Conservation (phyloP, 2,888 invertebrate species). For the Nemoura dubitans region DNA sequence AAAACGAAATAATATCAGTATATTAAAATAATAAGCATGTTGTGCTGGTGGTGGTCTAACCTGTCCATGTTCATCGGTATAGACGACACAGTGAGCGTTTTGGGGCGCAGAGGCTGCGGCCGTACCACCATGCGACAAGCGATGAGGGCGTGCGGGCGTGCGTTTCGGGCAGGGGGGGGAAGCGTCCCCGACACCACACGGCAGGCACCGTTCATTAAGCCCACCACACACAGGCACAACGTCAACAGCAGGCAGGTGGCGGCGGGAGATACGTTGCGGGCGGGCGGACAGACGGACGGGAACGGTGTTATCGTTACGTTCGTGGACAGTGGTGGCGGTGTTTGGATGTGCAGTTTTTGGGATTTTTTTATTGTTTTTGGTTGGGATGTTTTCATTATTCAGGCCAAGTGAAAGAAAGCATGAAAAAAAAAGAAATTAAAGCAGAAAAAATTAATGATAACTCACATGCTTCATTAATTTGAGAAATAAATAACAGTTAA, state of each 20-base stretch:
- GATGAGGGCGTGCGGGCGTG: conserved; percentile 47
- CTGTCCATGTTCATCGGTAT: conserved; percentile 96
- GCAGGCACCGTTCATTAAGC: conserved; percentile 19
- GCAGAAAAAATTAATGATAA: conserved; percentile 51
- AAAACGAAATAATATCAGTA: neutral
- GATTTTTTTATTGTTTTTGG: neutral
- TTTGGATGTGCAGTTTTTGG: conserved; percentile 12
- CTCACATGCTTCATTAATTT: conserved; percentile 41
- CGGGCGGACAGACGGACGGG: neutral
- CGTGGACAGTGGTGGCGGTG: neutral
- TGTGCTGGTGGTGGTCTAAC: conserved; percentile 64
- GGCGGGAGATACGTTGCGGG: neutral
- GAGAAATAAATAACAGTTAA: conserved; percentile 30
- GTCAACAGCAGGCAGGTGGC: conserved; percentile 46
- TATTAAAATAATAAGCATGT: conserved; percentile 40
- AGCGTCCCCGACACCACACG: conserved; percentile 50
- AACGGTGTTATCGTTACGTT: neutral
- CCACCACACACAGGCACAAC: conserved; percentile 50
- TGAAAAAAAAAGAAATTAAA: conserved; percentile 60
- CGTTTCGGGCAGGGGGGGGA: conserved; percentile 48
- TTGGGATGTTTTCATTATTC: conserved; percentile 54
- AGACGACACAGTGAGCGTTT: conserved; percentile 93
- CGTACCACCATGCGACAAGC: conserved; percentile 48
- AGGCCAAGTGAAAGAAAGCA: conserved; percentile 61
- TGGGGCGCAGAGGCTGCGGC: conserved; percentile 61